Conservation (phyloP, 2,797 vertebrate genomes). For the Lepus townsendii region DNA sequence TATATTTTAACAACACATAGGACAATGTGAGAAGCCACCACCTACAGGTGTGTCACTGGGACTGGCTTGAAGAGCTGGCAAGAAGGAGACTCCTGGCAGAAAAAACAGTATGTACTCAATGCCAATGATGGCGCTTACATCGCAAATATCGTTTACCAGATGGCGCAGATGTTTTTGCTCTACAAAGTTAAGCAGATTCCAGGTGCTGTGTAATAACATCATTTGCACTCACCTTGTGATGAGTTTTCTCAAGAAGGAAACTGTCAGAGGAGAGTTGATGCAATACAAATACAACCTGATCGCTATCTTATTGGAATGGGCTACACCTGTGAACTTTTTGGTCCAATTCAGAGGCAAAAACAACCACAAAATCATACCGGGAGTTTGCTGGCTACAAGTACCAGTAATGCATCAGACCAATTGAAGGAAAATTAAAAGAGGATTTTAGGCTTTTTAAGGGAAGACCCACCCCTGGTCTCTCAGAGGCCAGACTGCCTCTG, state of each 20-base stretch:
- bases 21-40: not conserved
- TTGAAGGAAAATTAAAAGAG: constrained; percentile 16
- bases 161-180: constrained; percentile 26
- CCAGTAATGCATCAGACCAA: not conserved
- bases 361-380: too few species aligned
- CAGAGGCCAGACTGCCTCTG: not conserved
- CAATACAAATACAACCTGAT: not conserved
- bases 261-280: not conserved
- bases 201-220: constrained; percentile 29
- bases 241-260: constrained; percentile 44
- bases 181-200: constrained; percentile 43
- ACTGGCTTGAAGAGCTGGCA: not conserved
- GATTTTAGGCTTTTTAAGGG: not conserved
- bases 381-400: not conserved
- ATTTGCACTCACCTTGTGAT: constrained; percentile 5
- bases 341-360: not conserved
- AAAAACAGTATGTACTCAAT: constrained; percentile 4
- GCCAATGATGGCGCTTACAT: not conserved
- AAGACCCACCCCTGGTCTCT: not conserved
- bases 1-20: not conserved
- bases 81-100: constrained; percentile 22
- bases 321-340: not conserved
- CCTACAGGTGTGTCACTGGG: not conserved
- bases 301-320: not conserved
- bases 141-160: not conserved